These are phyloP conservation scores for Gisinianus flammeolus DNA, from an alignment of 2,888 invertebrate genomes.

Conservation along the genomic window DNA sequence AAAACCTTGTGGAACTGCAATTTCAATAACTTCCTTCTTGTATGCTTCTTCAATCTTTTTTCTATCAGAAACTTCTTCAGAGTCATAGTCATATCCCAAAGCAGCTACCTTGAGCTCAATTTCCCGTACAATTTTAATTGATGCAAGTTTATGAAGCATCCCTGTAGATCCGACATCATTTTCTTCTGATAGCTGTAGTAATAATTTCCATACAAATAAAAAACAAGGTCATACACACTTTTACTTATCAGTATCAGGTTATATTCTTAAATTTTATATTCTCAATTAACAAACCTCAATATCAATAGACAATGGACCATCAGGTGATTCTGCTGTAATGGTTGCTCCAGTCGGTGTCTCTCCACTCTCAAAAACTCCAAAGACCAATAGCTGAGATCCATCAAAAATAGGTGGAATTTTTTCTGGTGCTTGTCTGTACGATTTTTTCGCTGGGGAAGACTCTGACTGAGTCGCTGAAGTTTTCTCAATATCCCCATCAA, in stretches of 20 bases:
- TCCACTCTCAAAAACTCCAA: constrained; percentile 48
- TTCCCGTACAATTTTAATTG: constrained; percentile 51
- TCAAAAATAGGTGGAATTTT: constrained; percentile 58
- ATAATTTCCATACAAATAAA: not conserved
- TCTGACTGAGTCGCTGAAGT: not conserved
- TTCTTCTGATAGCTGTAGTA: constrained; percentile 26
- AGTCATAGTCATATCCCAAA: constrained; percentile 13
- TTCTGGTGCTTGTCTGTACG: constrained; percentile 47
- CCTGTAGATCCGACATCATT: constrained; percentile 47
- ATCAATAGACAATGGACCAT: constrained; percentile 41
- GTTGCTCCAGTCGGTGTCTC: constrained; percentile 44
- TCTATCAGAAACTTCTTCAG: not conserved
- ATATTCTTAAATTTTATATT: too few species aligned
- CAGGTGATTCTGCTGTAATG: constrained; percentile 54
- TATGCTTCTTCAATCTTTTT: constrained; percentile 28
- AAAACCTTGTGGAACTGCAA: constrained; percentile 50
- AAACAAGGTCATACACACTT: not conserved
- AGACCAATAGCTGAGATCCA: constrained; percentile 56
- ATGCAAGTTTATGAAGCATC: constrained; percentile 53
- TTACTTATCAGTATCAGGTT: not conserved
- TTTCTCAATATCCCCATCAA: constrained; percentile 4
- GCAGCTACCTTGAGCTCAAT: constrained; percentile 50
- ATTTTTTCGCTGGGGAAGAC: not conserved
- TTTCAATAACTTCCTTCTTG: constrained; percentile 49
- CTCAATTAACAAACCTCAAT: constrained; percentile 40